Base-by-base conservation (phyloP, 2,113 vertebrate genomes). In the Leptodactylus fuscus region DNA sequence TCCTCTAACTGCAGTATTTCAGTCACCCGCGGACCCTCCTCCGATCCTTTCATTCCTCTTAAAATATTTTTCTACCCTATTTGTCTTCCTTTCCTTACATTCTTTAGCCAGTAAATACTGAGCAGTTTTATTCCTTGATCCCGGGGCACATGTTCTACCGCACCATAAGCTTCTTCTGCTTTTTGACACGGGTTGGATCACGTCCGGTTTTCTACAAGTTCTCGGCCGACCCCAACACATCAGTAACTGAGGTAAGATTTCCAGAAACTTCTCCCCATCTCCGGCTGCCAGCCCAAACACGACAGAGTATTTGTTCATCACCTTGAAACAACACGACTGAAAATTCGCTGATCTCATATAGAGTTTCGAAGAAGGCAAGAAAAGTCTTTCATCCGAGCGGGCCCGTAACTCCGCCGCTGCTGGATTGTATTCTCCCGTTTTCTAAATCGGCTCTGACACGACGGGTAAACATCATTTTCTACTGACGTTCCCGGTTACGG, bases 251-350 rank as follows among this genome's bases (percentile, higher is more conserved):
- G 46, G 36, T 77, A 55, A 53, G 12, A 48, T 12, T 84, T 38
- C 15, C 67, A 1, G 0, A 51, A 48, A 1, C 12, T 15, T 74
- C 67, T 71, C 81, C 69, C 51, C 20, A 5, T 51, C 62, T 75
- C 24, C 9, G 32, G 20, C 51, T 80, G 73, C 75, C 49, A 82
- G 27, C 9, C 3, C 0, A 18, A 53, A 13, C n/a, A 74, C 2
- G 22, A 77, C 9, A 62, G 73, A 46, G 29, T 16, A 10, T 27
- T 53, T 81, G 81, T 73, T 73, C 69, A 55, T 83, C 81, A 44
- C 48, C 27, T 85, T 83, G 87, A 80, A 88, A 91, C 91, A 87
- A 88, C 88, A 24, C 24, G 8, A 89, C 83, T 81, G 83, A 87
- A 81, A 48, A 77, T 62, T 41, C 13, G 51, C 70, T 84, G 82